Percentiles rank a stretch among this genome's conserved stretches.
Evolutionary conservation across 1,140 invertebrate genomes (phyloP).

Genomic region (Drosophila kikkawai): DNA sequence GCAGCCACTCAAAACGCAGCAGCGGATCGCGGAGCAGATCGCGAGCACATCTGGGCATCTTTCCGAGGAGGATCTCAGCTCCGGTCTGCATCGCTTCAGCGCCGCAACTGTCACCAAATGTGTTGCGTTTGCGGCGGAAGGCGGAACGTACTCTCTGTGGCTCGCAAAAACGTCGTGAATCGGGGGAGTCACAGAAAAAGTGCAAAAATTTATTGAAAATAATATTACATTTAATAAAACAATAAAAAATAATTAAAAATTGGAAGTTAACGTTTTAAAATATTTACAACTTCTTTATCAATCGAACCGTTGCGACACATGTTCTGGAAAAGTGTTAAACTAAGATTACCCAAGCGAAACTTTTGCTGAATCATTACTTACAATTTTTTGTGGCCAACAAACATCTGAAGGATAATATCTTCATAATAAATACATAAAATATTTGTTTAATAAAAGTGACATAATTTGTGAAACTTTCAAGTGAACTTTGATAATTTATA

Average conservation of each 20-base stretch:
- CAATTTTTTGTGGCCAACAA: background rate
- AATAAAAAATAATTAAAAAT: background rate
- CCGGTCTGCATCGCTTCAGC: conserved; percentile 37
- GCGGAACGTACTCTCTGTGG: conserved; percentile 56
- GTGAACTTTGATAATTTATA: background rate
- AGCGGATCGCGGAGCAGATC: conserved; percentile 32
- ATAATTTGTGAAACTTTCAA: background rate
- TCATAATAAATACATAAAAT: background rate
- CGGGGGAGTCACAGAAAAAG: background rate
- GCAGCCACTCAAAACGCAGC: conserved; percentile 76
- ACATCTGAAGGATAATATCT: background rate
- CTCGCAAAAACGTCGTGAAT: conserved; percentile 16
- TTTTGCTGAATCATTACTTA: background rate
- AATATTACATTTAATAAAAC: background rate
- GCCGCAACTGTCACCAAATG: conserved; percentile 73
- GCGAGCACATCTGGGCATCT: conserved; percentile 50
- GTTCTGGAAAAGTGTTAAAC: too few species aligned
- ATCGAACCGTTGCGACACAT: accelerated
- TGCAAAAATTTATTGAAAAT: background rate
- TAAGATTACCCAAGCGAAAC: background rate
- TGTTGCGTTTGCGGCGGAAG: conserved; percentile 72
- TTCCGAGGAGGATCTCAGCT: conserved; percentile 29
- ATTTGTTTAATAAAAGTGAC: background rate
- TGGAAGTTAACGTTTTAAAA: background rate
- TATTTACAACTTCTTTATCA: background rate